A percentile compares a stretch with the other conserved stretches of the same genome.
phyloP scores from a whole-genome alignment of 2,888 invertebrate species.

The Eupithecia subumbrata region DNA sequence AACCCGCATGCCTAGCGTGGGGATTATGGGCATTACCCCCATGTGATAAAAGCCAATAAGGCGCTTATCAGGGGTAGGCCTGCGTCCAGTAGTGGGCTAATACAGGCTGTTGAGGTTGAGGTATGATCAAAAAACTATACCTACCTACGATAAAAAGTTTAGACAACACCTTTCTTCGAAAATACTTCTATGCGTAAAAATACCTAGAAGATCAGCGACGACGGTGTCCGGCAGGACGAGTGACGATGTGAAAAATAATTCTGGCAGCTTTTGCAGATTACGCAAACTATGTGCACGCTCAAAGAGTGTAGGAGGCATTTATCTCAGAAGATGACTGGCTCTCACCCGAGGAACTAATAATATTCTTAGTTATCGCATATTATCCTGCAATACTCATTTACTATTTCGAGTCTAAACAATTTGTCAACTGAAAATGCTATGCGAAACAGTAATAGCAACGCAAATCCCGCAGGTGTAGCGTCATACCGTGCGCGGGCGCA shows the following conservation, averaged over 20 bases:
- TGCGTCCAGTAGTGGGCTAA: no score
- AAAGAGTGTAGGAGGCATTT: neutral
- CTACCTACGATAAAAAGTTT: neutral
- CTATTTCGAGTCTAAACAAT: slow-evolving; percentile 15
- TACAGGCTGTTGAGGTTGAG: no score
- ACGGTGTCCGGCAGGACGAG: neutral
- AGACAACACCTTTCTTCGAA: neutral
- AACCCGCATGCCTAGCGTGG: no score
- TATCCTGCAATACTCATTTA: neutral
- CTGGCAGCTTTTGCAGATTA: neutral
- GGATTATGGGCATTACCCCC: no score
- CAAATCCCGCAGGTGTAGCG: slow-evolving; percentile 11
- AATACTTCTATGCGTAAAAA: neutral
- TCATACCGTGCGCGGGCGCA: slow-evolving; percentile 39
- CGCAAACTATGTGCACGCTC: neutral
- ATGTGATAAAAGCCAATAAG: no score
- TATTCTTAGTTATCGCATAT: neutral
- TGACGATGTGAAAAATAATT: neutral
- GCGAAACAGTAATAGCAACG: neutral
- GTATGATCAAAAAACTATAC: no score
- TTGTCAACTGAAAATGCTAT: slow-evolving; percentile 15
- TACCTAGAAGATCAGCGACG: neutral
- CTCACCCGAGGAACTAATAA: neutral
- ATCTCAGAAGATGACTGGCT: neutral
- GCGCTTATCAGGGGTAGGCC: no score